Conservation (phyloP, 2,797 vertebrate species). For the Anguilla anguilla region DNA sequence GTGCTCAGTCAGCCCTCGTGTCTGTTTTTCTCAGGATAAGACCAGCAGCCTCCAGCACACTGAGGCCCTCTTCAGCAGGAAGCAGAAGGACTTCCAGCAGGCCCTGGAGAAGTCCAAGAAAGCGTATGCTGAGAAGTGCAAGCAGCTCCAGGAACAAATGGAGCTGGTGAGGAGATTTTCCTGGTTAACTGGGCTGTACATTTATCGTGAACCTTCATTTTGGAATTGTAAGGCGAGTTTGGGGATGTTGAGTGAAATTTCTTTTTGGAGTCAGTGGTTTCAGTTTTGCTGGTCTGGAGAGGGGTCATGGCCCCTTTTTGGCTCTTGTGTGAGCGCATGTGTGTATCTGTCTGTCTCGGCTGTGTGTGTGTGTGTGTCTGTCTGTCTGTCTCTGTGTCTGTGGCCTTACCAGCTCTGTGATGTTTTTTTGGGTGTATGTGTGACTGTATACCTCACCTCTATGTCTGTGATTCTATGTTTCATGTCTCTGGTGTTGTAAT, state of each 20-base stretch:
- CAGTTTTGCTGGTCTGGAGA: neutral
- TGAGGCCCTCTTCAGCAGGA: conserved; percentile 75
- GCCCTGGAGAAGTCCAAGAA: conserved; percentile 78
- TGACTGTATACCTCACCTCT: neutral
- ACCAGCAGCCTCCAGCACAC: conserved; percentile 71
- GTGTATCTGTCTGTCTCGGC: neutral
- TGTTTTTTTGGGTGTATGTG: neutral
- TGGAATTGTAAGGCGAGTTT: neutral
- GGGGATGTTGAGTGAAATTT: too few relatives aligned
- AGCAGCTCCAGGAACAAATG: conserved; percentile 79
- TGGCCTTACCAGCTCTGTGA: neutral
- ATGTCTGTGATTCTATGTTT: neutral
- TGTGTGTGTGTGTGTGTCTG: neutral
- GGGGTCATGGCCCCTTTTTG: neutral
- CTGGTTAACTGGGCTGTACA: neutral
- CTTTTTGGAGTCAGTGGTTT: neutral
- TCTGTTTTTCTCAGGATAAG: conserved; percentile 69
- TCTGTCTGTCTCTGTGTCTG: neutral
- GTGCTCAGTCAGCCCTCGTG: neutral
- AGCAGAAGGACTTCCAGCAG: conserved; percentile 75
- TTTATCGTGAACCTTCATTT: neutral
- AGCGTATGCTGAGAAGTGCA: conserved; percentile 71
- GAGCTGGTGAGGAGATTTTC: conserved; percentile 73
- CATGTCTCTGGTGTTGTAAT: too few relatives aligned
- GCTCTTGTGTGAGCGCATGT: neutral